A percentile compares a stretch with the other conserved stretches of the same genome.
phyloP scores from a whole-genome alignment of 2,113 vertebrate species.

The Ictalurus punctatus region DNA sequence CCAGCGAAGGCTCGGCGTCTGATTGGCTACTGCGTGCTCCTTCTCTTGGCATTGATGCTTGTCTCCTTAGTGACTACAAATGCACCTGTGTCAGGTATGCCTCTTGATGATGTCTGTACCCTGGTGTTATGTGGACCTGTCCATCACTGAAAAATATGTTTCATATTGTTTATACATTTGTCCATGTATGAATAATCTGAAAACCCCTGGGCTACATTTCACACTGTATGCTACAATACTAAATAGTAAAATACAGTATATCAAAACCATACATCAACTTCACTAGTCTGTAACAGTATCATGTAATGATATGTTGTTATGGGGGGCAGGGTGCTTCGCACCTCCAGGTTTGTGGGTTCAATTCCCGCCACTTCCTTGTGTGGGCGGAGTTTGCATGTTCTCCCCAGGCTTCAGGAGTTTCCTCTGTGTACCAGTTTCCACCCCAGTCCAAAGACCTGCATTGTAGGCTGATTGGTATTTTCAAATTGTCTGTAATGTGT shows the following conservation, averaged over 20 bases:
- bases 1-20: conserved; percentile 31
- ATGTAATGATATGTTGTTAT: neutral
- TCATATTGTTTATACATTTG: neutral
- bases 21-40: conserved; percentile 43
- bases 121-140: neutral
- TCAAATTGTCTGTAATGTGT: too few relatives aligned
- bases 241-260: neutral
- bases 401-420: too few relatives aligned
- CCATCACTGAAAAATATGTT: neutral
- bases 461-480: too few relatives aligned
- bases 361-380: too few relatives aligned
- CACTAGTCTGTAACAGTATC: neutral
- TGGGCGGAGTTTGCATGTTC: too few relatives aligned
- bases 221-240: neutral
- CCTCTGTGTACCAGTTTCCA: too few relatives aligned
- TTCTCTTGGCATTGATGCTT: conserved; percentile 54
- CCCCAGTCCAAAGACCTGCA: too few relatives aligned
- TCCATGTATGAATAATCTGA: neutral
- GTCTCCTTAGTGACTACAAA: conserved; percentile 61
- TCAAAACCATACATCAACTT: neutral
- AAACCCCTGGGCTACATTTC: neutral
- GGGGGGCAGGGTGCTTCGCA: too few relatives aligned
- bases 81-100: conserved; percentile 67
- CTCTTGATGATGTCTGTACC: neutral
- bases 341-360: too few relatives aligned